These are phyloP conservation scores for Alouatta palliata DNA, from an alignment of 2,113 vertebrate genomes.

Conservation along the genomic window DNA sequence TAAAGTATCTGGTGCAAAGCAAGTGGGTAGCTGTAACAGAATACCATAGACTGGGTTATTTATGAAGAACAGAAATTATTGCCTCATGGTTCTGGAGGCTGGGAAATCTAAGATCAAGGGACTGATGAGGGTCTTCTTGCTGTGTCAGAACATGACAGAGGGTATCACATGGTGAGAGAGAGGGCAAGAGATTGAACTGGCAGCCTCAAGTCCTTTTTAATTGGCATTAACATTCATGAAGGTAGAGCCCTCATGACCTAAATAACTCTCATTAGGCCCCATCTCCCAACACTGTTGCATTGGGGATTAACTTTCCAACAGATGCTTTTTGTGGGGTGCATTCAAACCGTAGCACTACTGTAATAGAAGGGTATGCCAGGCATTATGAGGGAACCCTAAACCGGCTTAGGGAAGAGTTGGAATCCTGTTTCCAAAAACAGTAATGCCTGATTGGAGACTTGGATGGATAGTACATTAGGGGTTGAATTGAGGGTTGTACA, in stretches of 20 bases:
- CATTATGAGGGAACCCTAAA: not conserved
- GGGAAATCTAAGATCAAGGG: not conserved
- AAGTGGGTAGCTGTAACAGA: not conserved
- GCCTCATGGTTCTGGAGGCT: not conserved
- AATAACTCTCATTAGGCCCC: not conserved
- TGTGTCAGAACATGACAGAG: not conserved
- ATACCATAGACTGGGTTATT: not conserved
- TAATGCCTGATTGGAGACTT: not conserved
- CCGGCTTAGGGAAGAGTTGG: not conserved
- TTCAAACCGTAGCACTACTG: not conserved
- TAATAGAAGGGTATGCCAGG: not conserved
- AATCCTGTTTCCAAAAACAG: not conserved
- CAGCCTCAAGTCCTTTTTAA: not conserved
- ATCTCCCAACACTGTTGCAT: not conserved
- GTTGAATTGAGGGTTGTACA: not conserved
- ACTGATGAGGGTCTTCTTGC: not conserved
- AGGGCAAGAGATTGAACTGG: not conserved
- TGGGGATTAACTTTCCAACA: not conserved
- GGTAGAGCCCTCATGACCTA: not conserved
- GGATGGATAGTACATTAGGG: not conserved
- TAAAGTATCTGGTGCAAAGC: not conserved
- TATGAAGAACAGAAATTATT: not conserved
- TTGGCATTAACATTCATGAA: not conserved
- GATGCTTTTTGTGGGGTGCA: not conserved
- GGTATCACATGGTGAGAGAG: not conserved